A percentile compares a stretch with the other conserved stretches of the same genome.
Evolutionary conservation across 2,888 invertebrate genomes (phyloP).

Genomic region (Apotomis capreana): DNA sequence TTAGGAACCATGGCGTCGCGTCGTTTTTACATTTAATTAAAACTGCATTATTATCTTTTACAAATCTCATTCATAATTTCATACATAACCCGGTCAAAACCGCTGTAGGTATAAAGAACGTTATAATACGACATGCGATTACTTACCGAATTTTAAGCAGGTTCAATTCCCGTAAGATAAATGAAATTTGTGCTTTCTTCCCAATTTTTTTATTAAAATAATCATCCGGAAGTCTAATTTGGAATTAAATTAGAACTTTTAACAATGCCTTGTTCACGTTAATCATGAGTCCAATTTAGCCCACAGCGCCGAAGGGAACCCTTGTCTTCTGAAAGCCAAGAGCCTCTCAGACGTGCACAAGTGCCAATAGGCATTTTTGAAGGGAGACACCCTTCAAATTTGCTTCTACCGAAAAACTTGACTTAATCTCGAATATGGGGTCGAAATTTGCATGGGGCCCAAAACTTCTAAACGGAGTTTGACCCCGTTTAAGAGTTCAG

Average conservation of each 20-base stretch:
- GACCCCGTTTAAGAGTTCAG: slow-evolving; percentile 13
- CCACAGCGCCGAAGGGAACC: neutral
- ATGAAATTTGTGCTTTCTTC: neutral
- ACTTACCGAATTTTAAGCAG: too few species aligned
- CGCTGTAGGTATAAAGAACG: too few species aligned
- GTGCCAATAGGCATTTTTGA: slow-evolving; percentile 49
- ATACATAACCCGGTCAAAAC: too few species aligned
- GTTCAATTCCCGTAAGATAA: too few species aligned
- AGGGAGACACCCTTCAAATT: slow-evolving; percentile 47
- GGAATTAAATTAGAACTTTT: neutral
- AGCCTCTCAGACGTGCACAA: slow-evolving; percentile 52
- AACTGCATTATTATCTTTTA: too few species aligned
- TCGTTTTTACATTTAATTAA: too few species aligned
- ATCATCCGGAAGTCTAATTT: neutral
- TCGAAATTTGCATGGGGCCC: slow-evolving; percentile 44
- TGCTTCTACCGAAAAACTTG: slow-evolving; percentile 52
- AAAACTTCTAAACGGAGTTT: slow-evolving; percentile 6
- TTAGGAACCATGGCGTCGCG: too few species aligned
- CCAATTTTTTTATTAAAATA: neutral
- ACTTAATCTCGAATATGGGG: slow-evolving; percentile 52
- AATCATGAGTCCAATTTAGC: slow-evolving; percentile 18
- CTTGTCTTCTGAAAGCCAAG: slow-evolving; percentile 26
- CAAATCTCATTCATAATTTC: too few species aligned
- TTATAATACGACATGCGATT: too few species aligned
- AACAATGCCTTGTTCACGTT: neutral